Evolutionary conservation across 2,797 vertebrate species (phyloP).

Genomic region (Heterohyrax brucei): DNA sequence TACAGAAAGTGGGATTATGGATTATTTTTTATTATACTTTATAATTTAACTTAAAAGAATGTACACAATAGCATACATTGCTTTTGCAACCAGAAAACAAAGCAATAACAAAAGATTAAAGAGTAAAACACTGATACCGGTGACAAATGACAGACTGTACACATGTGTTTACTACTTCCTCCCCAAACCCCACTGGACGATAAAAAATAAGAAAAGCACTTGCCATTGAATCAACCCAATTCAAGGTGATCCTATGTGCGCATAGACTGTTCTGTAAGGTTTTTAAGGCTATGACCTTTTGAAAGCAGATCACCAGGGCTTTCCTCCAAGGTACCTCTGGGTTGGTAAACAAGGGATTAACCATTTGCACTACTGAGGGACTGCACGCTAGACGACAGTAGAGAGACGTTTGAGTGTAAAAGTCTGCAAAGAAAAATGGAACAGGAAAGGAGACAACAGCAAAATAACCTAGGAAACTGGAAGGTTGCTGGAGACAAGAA

Average conservation of each 20-base stretch:
- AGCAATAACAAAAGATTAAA: slow-evolving; percentile 8
- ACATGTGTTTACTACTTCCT: neutral
- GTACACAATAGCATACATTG: neutral
- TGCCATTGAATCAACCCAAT: too few relatives aligned
- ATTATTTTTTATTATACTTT: slow-evolving; percentile 68
- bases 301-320: too few relatives aligned
- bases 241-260: too few relatives aligned
- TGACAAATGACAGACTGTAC: neutral
- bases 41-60: slow-evolving; percentile 78
- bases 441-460: neutral
- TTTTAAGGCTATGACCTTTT: too few relatives aligned
- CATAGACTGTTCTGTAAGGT: too few relatives aligned
- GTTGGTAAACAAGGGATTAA: too few relatives aligned
- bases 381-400: too few relatives aligned
- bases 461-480: slow-evolving; percentile 1
- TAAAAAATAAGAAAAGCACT: too few relatives aligned
- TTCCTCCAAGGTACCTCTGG: too few relatives aligned
- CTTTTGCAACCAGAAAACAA: slow-evolving; percentile 23
- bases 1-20: slow-evolving; percentile 38
- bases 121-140: neutral
- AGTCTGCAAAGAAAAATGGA: neutral
- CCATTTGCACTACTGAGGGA: too few relatives aligned
- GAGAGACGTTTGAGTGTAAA: neutral
- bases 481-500: neutral
- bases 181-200: neutral